Evolutionary conservation across 2,888 invertebrate species (phyloP).

Genomic region (Hemaris fuciformis): DNA sequence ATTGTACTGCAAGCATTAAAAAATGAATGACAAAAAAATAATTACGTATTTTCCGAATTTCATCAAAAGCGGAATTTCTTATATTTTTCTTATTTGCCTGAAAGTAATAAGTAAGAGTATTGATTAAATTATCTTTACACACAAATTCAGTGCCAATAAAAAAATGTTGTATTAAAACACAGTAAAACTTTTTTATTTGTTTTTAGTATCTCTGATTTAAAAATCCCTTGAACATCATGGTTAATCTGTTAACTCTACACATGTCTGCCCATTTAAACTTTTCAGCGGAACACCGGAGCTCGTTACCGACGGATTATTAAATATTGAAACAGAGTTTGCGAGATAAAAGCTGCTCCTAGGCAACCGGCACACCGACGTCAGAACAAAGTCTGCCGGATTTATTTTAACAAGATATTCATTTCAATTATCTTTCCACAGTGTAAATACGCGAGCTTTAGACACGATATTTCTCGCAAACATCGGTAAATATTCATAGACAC

Average conservation of each 20-base stretch:
- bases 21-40: too few species aligned
- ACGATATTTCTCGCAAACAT: constrained; percentile 16
- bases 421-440: constrained; percentile 36
- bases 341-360: constrained; percentile 72
- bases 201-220: not conserved
- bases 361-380: constrained; percentile 55
- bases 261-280: constrained; percentile 75
- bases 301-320: constrained; percentile 79
- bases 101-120: too few species aligned
- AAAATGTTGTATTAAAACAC: not conserved
- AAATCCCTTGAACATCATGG: constrained; percentile 23
- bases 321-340: constrained; percentile 75
- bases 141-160: not conserved
- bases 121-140: too few species aligned
- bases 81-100: too few species aligned
- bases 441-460: constrained; percentile 18
- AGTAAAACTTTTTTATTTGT: too few species aligned
- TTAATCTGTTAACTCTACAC: constrained; percentile 12
- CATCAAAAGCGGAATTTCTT: too few species aligned
- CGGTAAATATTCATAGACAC: constrained; percentile 63
- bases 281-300: constrained; percentile 61
- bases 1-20: too few species aligned
- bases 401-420: constrained; percentile 53
- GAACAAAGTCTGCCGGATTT: constrained; percentile 62
- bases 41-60: too few species aligned